phyloP scores from a whole-genome alignment of 37 sponge, comb jelly and placozoan species.

The Tethya wilhelma region DNA sequence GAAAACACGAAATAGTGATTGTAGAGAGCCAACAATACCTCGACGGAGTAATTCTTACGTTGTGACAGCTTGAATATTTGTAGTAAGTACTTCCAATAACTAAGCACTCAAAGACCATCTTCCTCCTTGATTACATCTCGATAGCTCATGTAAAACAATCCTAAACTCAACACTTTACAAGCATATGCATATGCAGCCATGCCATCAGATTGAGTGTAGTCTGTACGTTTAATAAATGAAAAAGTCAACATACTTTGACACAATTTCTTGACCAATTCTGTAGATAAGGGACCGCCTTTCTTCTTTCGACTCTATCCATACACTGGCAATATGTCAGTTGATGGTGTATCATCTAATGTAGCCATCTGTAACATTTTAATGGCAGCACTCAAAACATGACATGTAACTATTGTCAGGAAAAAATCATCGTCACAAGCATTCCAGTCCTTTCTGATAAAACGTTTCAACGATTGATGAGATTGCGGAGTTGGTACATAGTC shows the following conservation, averaged over 20 bases:
- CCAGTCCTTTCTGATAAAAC: background rate
- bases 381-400: constrained; percentile 3
- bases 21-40: constrained; percentile 24
- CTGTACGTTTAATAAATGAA: too few species aligned
- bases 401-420: background rate
- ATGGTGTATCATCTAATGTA: background rate
- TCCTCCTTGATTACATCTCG: constrained; percentile 55
- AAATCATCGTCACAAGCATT: constrained; percentile 38
- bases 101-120: constrained; percentile 36
- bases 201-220: too few species aligned
- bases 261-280: too few species aligned
- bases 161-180: constrained; percentile 11
- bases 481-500: background rate
- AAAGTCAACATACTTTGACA: too few species aligned
- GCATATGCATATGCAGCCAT: constrained; percentile 47
- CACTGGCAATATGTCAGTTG: too few species aligned
- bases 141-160: constrained; percentile 32
- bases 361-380: constrained; percentile 1
- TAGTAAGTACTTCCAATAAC: constrained; percentile 54
- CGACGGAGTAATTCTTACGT: constrained; percentile 34
- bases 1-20: constrained; percentile 37
- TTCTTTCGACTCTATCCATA: too few species aligned
- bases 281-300: too few species aligned
- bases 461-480: background rate
- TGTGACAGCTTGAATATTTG: constrained; percentile 17